phyloP scores from a whole-genome alignment of 2,888 invertebrate genomes.

The Geotrupes spiniger region DNA sequence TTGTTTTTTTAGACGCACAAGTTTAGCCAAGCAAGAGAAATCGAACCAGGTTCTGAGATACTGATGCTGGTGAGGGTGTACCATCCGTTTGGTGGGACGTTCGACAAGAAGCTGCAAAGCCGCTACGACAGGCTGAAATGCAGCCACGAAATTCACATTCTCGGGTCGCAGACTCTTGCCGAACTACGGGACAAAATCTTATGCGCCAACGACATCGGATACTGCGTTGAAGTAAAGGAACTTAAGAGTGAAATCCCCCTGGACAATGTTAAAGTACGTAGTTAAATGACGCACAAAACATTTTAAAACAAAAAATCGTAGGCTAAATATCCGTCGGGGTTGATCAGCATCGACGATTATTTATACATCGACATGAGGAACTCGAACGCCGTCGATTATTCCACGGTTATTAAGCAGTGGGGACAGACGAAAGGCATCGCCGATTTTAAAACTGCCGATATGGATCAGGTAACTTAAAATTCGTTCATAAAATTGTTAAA shows the following conservation, averaged over 20 bases:
- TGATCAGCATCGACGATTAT: constrained; percentile 73
- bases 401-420: constrained; percentile 64
- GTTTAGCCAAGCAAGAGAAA: constrained; percentile 69
- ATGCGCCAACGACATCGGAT: constrained; percentile 68
- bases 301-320: constrained; percentile 50
- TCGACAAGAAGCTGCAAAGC: constrained; percentile 17
- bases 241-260: background rate
- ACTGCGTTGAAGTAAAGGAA: constrained; percentile 59
- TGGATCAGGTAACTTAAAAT: constrained; percentile 52
- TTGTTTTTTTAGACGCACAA: constrained; percentile 20
- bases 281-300: background rate
- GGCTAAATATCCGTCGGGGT: constrained; percentile 67
- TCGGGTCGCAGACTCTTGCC: constrained; percentile 68
- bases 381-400: constrained; percentile 62
- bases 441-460: constrained; percentile 53
- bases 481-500: background rate
- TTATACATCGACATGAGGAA: constrained; percentile 75
- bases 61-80: constrained; percentile 54
- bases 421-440: constrained; percentile 50
- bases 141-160: constrained; percentile 59
- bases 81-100: constrained; percentile 46
- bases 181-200: constrained; percentile 70
- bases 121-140: constrained; percentile 45
- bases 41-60: constrained; percentile 47
- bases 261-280: background rate